Conservation (phyloP, 1,140 invertebrate genomes). For the Drosophila littoralis region DNA sequence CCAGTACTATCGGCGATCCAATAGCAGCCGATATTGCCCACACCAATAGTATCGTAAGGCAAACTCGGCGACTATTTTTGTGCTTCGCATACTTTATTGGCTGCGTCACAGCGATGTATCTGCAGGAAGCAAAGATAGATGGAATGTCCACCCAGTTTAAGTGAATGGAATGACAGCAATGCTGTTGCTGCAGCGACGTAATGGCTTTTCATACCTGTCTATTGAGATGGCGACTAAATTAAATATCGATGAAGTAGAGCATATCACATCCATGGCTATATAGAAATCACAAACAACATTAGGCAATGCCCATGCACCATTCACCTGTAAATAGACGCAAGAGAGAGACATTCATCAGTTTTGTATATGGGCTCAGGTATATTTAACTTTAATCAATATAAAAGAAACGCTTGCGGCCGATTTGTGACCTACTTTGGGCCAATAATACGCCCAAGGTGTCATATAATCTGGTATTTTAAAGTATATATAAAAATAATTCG, state of each 20-base stretch:
- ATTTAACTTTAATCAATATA: no score
- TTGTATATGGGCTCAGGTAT: no score
- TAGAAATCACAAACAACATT: slow-evolving; percentile 98
- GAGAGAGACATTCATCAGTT: background rate
- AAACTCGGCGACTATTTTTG: slow-evolving; percentile 97
- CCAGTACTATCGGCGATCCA: slow-evolving; percentile 98
- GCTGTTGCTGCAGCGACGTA: slow-evolving; percentile 10
- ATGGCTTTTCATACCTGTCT: slow-evolving; percentile 92
- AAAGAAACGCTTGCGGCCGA: no score
- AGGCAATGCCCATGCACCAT: slow-evolving; percentile 94
- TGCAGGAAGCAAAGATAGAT: slow-evolving; percentile 81
- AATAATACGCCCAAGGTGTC: no score
- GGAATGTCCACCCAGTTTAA: background rate
- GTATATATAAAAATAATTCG: no score
- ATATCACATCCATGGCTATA: slow-evolving; percentile 99
- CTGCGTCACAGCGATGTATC: slow-evolving; percentile 99
- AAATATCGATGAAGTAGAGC: slow-evolving; percentile 99
- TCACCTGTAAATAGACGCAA: slow-evolving; percentile 86
- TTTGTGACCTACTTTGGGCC: no score
- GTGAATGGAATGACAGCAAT: background rate
- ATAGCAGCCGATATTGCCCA: slow-evolving; percentile 98
- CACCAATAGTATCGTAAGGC: slow-evolving; percentile 97
- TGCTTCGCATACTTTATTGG: slow-evolving; percentile 99
- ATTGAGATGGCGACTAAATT: slow-evolving; percentile 99
- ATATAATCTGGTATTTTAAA: no score